Base-by-base conservation (phyloP, 2,888 invertebrate species). In the Drosophila prolongata region DNA sequence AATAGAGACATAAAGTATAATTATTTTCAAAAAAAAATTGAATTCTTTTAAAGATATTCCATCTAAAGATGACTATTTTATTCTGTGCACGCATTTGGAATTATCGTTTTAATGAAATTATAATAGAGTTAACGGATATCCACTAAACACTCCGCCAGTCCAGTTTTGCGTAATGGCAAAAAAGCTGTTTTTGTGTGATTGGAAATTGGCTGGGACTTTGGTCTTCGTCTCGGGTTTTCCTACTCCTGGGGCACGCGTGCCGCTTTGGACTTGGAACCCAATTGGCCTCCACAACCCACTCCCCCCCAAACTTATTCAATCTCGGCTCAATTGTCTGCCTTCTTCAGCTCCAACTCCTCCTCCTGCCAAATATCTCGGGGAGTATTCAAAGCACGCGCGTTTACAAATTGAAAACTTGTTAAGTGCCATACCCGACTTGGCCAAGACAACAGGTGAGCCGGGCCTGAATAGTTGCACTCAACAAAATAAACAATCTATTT, bases 401-500 rank as follows among this genome's bases (percentile, higher is more conserved):
- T 85, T 81, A 87, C 87, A 89, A 87, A 87, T 87, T 89, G 87
- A 87, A 87, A 87, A 89, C 87, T 84, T 86, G 87, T 86, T 87
- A 84, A 87, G 77, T 77, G 74, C 66, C 71, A 64, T 67, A 56
- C 59, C 52, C 62, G 61, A 42, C 42, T 68, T 70, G 56, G 57
- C 16, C 69, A 57, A 46, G 70, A 70, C 80, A 86, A 65, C 86
- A 83, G 83, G 83, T 87, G 87, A 76, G 65, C 52, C 56, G 14
- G 44, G 54, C 27, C 40, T 38, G 56, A 64, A 35, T 54, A 49
- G 49, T 27, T 56, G 34, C 58, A 58, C 58, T 19, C 10, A 9
- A 24, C 40, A 42, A 53, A 58, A 30, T 30, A 30, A 13, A n/a
- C 14, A 16, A 13, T 16, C 11, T 1, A 14, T 14, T 24, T 3